phyloP scores from a whole-genome alignment of 1,140 invertebrate genomes.

The Lepidurus arcticus region DNA sequence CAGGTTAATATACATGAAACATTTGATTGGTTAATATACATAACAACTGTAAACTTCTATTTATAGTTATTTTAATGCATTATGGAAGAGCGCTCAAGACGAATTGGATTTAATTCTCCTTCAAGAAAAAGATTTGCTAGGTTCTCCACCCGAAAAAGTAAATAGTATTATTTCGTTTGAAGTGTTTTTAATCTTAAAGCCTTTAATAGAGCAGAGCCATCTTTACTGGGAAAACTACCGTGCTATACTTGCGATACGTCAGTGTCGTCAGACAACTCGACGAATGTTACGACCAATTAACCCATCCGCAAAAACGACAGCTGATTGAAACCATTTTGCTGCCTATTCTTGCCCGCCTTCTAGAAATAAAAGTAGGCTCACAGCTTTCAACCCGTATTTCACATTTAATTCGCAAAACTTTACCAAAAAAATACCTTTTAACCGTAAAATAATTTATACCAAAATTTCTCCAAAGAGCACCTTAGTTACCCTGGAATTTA shows the following conservation, averaged over 20 bases:
- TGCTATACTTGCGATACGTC: constrained; percentile 73
- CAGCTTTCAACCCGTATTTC: background rate
- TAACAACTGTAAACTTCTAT: background rate
- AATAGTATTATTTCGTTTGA: background rate
- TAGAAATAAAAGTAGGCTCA: constrained; percentile 48
- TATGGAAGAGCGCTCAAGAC: constrained; percentile 30
- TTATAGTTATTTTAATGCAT: constrained; percentile 24
- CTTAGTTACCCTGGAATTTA: constrained; percentile 74
- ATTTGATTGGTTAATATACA: background rate
- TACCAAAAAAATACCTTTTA: no score
- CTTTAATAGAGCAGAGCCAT: background rate
- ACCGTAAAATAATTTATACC: background rate
- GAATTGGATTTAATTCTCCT: constrained; percentile 25
- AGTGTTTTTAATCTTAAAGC: background rate
- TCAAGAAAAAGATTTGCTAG: constrained; percentile 28
- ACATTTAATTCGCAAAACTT: constrained; percentile 24
- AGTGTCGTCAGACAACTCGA: constrained; percentile 67
- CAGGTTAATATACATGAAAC: background rate
- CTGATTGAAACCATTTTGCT: constrained; percentile 73
- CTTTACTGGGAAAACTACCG: constrained; percentile 45
- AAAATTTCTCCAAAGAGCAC: constrained; percentile 60
- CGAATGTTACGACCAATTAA: constrained; percentile 78
- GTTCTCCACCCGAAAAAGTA: constrained; percentile 29
- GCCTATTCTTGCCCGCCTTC: constrained; percentile 63
- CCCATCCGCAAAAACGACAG: constrained; percentile 85